Evolutionary conservation across 2,113 vertebrate species (phyloP).

Genomic region (Crypturellus undulatus): DNA sequence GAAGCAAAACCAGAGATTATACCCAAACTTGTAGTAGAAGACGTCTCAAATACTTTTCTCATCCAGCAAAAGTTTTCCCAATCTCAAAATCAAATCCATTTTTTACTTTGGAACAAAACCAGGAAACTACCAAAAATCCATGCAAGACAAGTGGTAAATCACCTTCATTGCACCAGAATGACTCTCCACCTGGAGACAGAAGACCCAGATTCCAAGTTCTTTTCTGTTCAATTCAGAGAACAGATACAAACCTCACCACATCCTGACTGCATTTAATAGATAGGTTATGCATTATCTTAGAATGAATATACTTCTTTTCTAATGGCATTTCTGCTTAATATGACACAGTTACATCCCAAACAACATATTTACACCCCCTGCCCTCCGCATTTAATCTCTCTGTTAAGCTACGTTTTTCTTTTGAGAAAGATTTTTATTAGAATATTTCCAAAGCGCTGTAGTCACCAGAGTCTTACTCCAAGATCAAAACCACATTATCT

Average conservation of each 20-base stretch:
- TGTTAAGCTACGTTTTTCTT: not conserved
- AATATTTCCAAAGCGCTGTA: not conserved
- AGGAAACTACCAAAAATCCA: not conserved
- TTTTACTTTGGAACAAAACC: not conserved
- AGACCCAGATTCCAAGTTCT: not conserved
- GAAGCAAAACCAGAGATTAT: not conserved
- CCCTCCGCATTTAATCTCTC: rapidly evolving
- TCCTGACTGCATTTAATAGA: not conserved
- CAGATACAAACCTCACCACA: rapidly evolving
- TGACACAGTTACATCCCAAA: not conserved
- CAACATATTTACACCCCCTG: not conserved
- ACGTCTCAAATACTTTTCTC: not conserved
- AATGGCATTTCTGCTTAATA: not conserved
- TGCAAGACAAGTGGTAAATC: not conserved
- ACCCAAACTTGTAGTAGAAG: not conserved
- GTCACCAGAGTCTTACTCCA: not conserved
- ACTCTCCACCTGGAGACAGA: not conserved
- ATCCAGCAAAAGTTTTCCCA: not conserved
- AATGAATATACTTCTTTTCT: not conserved
- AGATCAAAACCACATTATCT: not conserved
- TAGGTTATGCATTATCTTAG: not conserved
- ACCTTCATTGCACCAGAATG: not conserved
- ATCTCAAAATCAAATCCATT: not conserved
- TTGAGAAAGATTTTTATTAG: not conserved
- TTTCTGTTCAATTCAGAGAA: not conserved